Evolutionary conservation across 2,113 vertebrate genomes (phyloP).

Genomic region (Oncorhynchus keta): DNA sequence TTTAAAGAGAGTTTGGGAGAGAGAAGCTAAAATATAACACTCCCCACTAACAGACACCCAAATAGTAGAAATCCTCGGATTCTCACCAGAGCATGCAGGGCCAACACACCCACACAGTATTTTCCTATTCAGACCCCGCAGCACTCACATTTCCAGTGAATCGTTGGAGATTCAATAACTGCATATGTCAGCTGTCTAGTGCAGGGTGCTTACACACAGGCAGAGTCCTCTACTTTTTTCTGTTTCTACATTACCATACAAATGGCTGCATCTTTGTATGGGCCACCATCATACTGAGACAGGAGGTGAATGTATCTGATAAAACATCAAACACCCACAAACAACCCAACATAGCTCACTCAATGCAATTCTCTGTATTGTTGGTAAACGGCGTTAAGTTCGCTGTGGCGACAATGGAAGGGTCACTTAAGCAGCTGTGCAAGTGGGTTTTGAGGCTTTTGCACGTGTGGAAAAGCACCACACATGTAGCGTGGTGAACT

Average conservation of each 20-base stretch:
- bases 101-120: neutral
- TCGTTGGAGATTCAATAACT: constrained; percentile 40
- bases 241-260: constrained; percentile 50
- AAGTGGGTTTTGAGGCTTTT: neutral
- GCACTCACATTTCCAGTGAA: constrained; percentile 25
- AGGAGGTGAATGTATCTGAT: neutral
- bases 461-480: neutral
- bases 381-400: constrained; percentile 28
- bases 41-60: no score
- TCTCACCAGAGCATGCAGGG: neutral
- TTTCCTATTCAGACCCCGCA: neutral
- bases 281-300: constrained; percentile 1
- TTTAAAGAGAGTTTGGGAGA: constrained; percentile 47
- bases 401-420: neutral
- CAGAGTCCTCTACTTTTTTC: constrained; percentile 13
- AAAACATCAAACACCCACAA: constrained; percentile 14
- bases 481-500: no score
- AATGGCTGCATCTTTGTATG: constrained; percentile 35
- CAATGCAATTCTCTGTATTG: neutral
- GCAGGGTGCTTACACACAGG: constrained; percentile 20
- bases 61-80: no score
- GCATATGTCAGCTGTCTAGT: constrained; percentile 47
- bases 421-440: neutral
- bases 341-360: constrained; percentile 29
- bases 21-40: neutral